These are phyloP conservation scores for Corbicula japonica DNA, from an alignment of 2,888 invertebrate species.

Conservation along the genomic window DNA sequence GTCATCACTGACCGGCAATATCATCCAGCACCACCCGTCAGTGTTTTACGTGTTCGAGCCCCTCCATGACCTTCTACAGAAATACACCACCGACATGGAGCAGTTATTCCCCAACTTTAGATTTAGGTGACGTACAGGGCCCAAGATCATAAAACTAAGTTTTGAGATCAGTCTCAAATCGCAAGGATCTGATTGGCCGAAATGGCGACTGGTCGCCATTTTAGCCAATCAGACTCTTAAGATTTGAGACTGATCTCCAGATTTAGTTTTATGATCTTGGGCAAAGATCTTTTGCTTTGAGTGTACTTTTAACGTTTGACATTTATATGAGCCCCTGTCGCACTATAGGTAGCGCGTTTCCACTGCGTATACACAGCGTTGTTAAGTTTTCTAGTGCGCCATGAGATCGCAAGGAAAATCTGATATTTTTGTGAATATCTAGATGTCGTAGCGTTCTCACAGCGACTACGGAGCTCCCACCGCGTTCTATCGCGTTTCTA, in stretches of 20 bases:
- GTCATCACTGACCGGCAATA: slow-evolving; percentile 40
- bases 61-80: slow-evolving; percentile 16
- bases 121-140: slow-evolving; percentile 11
- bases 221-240: not conserved
- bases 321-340: too few species aligned
- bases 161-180: not conserved
- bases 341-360: too few species aligned
- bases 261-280: too few species aligned
- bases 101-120: not conserved
- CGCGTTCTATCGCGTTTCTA: too few species aligned
- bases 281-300: too few species aligned
- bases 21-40: slow-evolving; percentile 37
- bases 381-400: too few species aligned
- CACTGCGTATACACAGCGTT: too few species aligned
- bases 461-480: too few species aligned
- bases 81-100: slow-evolving; percentile 4
- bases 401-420: too few species aligned
- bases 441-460: too few species aligned
- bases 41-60: slow-evolving; percentile 50
- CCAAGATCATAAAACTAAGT: not conserved
- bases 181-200: not conserved
- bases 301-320: too few species aligned
- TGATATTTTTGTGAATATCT: too few species aligned
- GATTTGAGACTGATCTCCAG: not conserved
- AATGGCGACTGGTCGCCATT: not conserved